phyloP scores from a whole-genome alignment of 2,113 vertebrate species.

The Phylloscopus trochilus region DNA sequence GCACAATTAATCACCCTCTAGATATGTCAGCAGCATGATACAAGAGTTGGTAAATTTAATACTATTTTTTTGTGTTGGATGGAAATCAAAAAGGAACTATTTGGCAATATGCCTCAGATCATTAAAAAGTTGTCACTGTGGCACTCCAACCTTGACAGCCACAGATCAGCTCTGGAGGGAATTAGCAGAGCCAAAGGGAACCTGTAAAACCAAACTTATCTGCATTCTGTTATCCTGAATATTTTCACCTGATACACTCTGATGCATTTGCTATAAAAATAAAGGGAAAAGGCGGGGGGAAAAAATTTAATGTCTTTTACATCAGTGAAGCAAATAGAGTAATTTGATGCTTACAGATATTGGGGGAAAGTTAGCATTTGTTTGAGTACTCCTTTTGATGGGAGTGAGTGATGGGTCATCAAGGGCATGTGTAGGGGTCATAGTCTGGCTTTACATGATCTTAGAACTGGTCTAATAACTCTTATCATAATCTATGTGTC shows the following conservation, averaged over 20 bases:
- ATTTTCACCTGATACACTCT: neutral
- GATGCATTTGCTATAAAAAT: neutral
- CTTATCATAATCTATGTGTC: neutral
- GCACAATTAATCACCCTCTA: constrained; percentile 53
- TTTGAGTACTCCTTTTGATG: neutral
- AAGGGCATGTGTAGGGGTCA: neutral
- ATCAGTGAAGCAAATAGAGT: neutral
- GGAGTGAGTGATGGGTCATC: neutral
- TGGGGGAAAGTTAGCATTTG: neutral
- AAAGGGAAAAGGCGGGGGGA: rapidly evolving
- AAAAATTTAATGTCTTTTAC: neutral
- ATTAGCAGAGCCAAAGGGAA: neutral
- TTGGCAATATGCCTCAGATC: constrained; percentile 34
- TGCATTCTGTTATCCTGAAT: neutral
- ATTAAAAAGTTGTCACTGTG: constrained; percentile 51
- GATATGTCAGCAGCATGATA: constrained; percentile 45
- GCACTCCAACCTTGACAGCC: constrained; percentile 11
- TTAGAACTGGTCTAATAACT: neutral
- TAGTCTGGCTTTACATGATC: neutral
- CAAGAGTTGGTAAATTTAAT: constrained; percentile 44
- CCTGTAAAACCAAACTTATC: neutral
- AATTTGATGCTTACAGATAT: neutral
- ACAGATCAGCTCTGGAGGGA: neutral
- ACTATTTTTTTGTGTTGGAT: constrained; percentile 39
- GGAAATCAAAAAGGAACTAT: constrained; percentile 34